Percentiles rank a stretch among this genome's conserved stretches.
phyloP scores from a whole-genome alignment of 2,113 vertebrate species.

The Hoplias malabaricus region DNA sequence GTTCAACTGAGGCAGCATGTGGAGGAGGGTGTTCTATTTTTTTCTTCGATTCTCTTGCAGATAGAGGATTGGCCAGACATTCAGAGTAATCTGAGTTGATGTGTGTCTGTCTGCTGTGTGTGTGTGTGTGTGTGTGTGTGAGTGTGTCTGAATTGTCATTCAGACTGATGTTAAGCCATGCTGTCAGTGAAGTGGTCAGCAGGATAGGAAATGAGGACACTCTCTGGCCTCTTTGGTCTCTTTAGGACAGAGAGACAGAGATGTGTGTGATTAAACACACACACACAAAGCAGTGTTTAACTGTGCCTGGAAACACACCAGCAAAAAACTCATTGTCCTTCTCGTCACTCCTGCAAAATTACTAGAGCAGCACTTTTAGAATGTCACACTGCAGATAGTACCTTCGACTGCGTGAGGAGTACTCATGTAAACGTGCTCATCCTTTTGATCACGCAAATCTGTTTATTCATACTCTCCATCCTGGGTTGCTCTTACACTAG shows the following conservation, averaged over 20 bases:
- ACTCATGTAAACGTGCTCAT: background rate
- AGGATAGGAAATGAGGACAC: slow-evolving; percentile 5
- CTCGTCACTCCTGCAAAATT: background rate
- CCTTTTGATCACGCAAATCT: background rate
- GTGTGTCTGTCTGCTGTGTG: slow-evolving; percentile 29
- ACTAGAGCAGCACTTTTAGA: background rate
- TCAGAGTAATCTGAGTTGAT: slow-evolving; percentile 3
- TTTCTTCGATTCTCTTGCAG: background rate
- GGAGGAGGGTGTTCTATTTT: background rate
- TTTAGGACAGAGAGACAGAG: background rate
- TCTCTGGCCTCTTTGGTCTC: background rate
- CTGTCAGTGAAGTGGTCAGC: background rate
- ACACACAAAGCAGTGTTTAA: background rate
- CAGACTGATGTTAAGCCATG: background rate
- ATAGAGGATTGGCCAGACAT: background rate
- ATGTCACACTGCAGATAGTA: background rate
- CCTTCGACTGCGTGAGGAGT: background rate
- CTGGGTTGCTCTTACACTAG: too few relatives aligned
- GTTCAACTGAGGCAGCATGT: slow-evolving; percentile 15
- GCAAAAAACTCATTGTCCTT: background rate
- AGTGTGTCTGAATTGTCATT: slow-evolving; percentile 7
- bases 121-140: slow-evolving; percentile 16
- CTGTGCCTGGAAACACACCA: background rate
- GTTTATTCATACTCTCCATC: background rate
- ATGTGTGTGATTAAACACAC: background rate